phyloP scores from a whole-genome alignment of 2,113 vertebrate species.

The Budorcas taxicolor region DNA sequence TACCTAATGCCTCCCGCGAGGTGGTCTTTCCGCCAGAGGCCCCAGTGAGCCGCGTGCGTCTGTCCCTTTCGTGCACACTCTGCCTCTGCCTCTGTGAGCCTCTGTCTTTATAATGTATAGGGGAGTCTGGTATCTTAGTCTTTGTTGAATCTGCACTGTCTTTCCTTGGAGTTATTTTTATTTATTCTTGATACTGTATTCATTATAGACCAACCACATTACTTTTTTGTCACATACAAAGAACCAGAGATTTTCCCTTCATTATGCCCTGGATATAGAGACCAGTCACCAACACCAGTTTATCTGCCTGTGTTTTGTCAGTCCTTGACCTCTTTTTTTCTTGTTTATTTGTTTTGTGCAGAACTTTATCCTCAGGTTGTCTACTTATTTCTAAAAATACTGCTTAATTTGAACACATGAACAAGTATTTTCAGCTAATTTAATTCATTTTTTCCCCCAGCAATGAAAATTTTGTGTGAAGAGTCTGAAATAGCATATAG shows the following conservation, averaged over 20 bases:
- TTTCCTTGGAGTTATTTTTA: not conserved
- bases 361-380: not conserved
- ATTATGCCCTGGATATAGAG: not conserved
- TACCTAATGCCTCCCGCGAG: not conserved
- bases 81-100: not conserved
- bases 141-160: not conserved
- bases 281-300: not conserved
- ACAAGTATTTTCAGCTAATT: not conserved
- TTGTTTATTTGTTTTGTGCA: not conserved
- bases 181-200: not conserved
- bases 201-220: not conserved
- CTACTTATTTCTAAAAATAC: not conserved
- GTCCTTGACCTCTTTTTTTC: not conserved
- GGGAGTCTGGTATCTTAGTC: not conserved
- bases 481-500: not conserved
- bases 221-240: not conserved
- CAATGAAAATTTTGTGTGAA: not conserved
- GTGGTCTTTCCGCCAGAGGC: not conserved
- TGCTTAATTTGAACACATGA: not conserved
- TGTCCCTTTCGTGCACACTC: fast-evolving
- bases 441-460: not conserved
- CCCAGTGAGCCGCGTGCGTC: not conserved
- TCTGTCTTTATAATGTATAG: too few species aligned
- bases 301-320: not conserved
- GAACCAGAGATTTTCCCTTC: not conserved